A percentile compares a stretch with the other conserved stretches of the same genome.
phyloP scores from a whole-genome alignment of 2,113 vertebrate species.

The Trachemys scripta region DNA sequence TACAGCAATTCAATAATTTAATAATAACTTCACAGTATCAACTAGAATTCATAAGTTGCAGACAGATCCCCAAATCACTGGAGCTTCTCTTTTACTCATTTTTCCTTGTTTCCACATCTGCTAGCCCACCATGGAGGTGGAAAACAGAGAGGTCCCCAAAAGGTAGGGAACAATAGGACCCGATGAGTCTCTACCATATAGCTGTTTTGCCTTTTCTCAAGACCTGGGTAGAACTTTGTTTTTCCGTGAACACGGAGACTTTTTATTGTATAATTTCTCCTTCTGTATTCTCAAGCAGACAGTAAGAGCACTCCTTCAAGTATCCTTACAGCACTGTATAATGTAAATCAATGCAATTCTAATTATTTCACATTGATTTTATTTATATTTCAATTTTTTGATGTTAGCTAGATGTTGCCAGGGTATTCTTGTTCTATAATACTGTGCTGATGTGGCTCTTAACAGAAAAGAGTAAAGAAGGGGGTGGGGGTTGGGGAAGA shows the following conservation, averaged over 20 bases:
- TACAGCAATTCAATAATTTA: too few relatives aligned
- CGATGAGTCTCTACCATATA: background rate
- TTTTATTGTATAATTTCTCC: background rate
- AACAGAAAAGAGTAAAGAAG: background rate
- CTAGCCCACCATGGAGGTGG: background rate
- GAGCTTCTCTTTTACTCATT: too few relatives aligned
- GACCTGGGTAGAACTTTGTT: background rate
- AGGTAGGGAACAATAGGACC: background rate
- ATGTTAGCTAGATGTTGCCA: background rate
- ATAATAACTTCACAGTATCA: too few relatives aligned
- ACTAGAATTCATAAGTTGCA: too few relatives aligned
- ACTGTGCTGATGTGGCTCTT: rapidly evolving
- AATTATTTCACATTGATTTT: background rate
- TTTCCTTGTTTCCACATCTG: too few relatives aligned
- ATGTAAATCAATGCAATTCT: background rate
- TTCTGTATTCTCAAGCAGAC: background rate
- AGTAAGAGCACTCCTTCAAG: background rate
- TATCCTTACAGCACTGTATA: background rate
- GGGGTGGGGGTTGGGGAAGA: too few relatives aligned
- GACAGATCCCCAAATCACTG: too few relatives aligned
- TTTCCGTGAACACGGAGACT: background rate
- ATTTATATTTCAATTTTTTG: background rate
- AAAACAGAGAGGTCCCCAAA: background rate
- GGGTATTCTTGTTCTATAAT: background rate
- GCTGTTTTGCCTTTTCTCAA: background rate